Evolutionary conservation across 2,888 invertebrate species (phyloP), one percentile per base, ranked within the genome.

Genomic region (Vannuccia rotundouncinata): DNA sequence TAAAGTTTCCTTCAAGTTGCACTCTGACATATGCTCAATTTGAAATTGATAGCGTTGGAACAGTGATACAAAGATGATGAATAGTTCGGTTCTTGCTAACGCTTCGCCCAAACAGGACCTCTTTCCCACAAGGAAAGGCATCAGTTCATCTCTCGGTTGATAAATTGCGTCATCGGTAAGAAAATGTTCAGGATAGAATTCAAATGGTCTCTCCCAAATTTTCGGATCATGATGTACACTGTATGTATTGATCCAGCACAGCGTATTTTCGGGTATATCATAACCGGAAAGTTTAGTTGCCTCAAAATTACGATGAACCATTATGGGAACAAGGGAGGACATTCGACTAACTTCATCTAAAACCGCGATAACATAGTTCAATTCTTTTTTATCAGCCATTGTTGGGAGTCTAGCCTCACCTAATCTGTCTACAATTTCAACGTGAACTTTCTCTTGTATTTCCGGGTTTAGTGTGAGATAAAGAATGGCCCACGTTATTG

Each of bases 401-500:
- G 79, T 81, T 0, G 84, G 84, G 0, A 79, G 29, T 1, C 83
- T 80, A 0, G 81, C 76, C 0, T 74, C 31, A 17, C 87, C 87
- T 60, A 89, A 86, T 66, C 88, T 85, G 0, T 83, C 82, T 5
- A 86, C 84, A 66, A 89, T 79, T 84, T 89, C 89, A 22, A 86
- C 85, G 29, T 88, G 85, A 0, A 89, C 86, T 82, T 87, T 87
- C 74, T 86, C 83, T 88, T 94, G 94, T 74, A 94, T 91, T 13
- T 93, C 90, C 59, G 92, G 92, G 85, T 94, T 91, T 76, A 92
- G 90, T 5, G 93, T 93, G 85, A 95, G 91, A 84, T 93, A 90
- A 82, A 92, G 92, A 1, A 95, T 89, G 81, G 93, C 92, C 90
- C 94, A 95, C 85, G 93, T 93, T 82, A 94, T 92, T 0, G 93